phyloP scores from a whole-genome alignment of 2,888 invertebrate genomes.

The Drosophila monieri region DNA sequence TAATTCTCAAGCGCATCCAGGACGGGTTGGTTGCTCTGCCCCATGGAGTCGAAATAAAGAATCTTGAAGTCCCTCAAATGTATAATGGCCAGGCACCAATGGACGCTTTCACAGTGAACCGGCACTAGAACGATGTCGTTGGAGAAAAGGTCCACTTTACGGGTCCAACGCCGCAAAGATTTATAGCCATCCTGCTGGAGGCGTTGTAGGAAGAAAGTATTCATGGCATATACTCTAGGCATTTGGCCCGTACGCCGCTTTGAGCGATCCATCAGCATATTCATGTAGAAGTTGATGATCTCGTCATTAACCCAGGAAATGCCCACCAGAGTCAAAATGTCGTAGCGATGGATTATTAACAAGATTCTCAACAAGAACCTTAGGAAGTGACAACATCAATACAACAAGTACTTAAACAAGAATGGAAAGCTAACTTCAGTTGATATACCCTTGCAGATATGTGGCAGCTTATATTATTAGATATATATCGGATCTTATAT shows the following conservation, averaged over 20 bases:
- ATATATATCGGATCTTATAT: no score
- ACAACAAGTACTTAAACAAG: background rate
- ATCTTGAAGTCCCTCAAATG: conserved; percentile 90
- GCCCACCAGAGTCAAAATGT: conserved; percentile 91
- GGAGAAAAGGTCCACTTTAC: conserved; percentile 91
- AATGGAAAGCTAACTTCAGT: no score
- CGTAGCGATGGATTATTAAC: conserved; percentile 90
- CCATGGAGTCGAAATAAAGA: conserved; percentile 96
- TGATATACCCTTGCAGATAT: no score
- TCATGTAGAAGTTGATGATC: conserved; percentile 98
- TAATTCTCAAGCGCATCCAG: conserved; percentile 90
- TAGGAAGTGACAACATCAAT: background rate
- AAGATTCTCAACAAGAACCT: conserved; percentile 84
- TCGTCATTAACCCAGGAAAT: conserved; percentile 98
- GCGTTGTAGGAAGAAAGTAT: conserved; percentile 97
- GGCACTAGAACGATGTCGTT: conserved; percentile 94
- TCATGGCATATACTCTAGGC: conserved; percentile 93
- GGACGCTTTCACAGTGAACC: conserved; percentile 94
- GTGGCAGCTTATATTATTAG: no score
- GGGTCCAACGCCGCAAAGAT: conserved; percentile 91
- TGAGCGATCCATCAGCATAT: conserved; percentile 92
- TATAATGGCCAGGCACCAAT: conserved; percentile 97
- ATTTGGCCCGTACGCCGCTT: conserved; percentile 85
- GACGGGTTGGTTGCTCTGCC: conserved; percentile 90
- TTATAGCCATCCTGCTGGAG: conserved; percentile 85